Percentiles rank a stretch among this genome's conserved stretches.
These are phyloP conservation scores for Mythimna vitellina DNA, from an alignment of 2,888 invertebrate genomes.

Conservation along the genomic window DNA sequence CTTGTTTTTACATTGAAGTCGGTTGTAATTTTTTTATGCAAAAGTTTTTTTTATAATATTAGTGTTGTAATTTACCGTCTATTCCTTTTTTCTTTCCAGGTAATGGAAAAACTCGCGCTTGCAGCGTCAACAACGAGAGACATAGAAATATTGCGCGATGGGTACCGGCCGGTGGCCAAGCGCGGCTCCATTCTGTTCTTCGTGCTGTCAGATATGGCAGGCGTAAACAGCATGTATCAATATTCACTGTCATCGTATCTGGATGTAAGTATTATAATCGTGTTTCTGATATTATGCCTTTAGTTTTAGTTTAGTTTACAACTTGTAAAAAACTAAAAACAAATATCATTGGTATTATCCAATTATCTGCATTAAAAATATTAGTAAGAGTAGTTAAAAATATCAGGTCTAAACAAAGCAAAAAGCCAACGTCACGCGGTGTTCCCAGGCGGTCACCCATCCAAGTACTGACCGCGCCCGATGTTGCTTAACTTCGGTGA, in stretches of 20 bases:
- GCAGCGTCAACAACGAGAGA: conserved; percentile 94
- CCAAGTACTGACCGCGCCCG: conserved; percentile 83
- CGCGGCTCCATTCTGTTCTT: conserved; percentile 97
- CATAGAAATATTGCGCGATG: conserved; percentile 95
- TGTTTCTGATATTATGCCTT: too few relatives aligned
- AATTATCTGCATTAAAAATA: background rate
- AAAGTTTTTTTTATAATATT: too few relatives aligned
- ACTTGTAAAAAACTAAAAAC: too few relatives aligned
- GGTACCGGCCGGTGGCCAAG: conserved; percentile 96
- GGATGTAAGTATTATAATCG: conserved; percentile 85
- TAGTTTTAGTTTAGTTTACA: too few relatives aligned
- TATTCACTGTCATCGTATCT: conserved; percentile 96
- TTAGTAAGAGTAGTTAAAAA: background rate
- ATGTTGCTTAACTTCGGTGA: conserved; percentile 74
- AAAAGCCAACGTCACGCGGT: conserved; percentile 68
- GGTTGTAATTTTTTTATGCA: too few relatives aligned
- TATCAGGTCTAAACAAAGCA: background rate
- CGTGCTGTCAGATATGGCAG: conserved; percentile 97
- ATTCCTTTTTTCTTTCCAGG: conserved; percentile 75
- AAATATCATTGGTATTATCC: background rate
- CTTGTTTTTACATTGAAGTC: too few relatives aligned
- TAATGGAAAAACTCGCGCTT: conserved; percentile 94
- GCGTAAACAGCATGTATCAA: conserved; percentile 97
- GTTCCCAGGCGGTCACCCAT: conserved; percentile 83
- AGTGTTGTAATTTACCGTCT: too few relatives aligned